Evolutionary conservation across 2,888 invertebrate species (phyloP).

Genomic region (Agrotis clavis): DNA sequence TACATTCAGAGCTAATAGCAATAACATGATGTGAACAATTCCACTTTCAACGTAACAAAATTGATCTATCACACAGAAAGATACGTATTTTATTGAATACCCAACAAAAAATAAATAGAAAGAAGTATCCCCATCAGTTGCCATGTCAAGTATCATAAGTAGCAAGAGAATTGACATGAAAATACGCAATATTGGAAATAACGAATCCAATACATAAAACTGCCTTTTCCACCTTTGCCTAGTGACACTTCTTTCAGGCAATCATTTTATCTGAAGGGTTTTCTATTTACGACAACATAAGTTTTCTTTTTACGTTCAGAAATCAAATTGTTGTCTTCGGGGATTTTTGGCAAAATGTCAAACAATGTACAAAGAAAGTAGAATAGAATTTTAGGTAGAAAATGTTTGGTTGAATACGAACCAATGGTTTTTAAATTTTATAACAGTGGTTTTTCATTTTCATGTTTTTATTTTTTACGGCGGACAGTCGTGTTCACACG

Average conservation of each 20-base stretch:
- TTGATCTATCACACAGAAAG: background rate
- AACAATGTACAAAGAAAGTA: too few relatives aligned
- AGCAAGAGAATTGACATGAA: conserved; percentile 2
- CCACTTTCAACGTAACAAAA: background rate
- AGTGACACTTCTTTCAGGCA: background rate
- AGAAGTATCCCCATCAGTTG: background rate
- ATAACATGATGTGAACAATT: background rate
- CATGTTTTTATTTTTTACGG: too few relatives aligned
- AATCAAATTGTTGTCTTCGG: background rate
- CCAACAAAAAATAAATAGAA: background rate
- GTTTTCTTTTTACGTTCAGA: background rate
- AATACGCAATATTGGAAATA: conserved; percentile 15
- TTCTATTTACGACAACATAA: background rate
- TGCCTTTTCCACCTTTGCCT: background rate
- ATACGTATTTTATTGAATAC: background rate
- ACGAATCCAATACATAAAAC: background rate
- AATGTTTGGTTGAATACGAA: background rate
- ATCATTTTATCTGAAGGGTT: background rate
- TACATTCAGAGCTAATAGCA: too few relatives aligned
- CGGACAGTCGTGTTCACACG: too few relatives aligned
- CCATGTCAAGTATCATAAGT: background rate
- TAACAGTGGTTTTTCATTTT: too few relatives aligned
- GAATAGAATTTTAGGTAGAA: too few relatives aligned
- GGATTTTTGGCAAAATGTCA: background rate
- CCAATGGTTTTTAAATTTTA: background rate